Evolutionary conservation across 2,797 vertebrate species (phyloP).

Genomic region (Pipistrellus kuhlii): DNA sequence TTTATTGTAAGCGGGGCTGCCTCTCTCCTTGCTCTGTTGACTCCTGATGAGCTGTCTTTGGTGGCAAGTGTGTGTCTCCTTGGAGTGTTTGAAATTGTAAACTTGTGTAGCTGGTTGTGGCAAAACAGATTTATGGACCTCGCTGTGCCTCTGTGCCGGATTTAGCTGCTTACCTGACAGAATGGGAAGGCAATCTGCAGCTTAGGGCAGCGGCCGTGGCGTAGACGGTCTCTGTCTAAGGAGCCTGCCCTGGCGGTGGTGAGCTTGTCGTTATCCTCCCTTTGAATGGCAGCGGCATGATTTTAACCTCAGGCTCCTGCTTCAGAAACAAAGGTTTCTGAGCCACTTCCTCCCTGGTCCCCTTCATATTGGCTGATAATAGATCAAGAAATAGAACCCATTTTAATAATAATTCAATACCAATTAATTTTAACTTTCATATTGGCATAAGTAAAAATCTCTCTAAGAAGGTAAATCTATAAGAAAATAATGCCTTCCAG

Average conservation of each 20-base stretch:
- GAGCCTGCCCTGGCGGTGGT: neutral
- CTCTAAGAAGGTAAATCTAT: neutral
- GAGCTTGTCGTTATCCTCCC: neutral
- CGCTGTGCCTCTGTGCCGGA: conserved; percentile 41
- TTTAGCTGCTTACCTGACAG: conserved; percentile 62
- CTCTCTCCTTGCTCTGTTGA: conserved; percentile 54
- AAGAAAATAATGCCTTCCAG: conserved; percentile 53
- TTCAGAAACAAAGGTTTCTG: neutral
- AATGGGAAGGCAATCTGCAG: conserved; percentile 13
- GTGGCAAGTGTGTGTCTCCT: conserved; percentile 71
- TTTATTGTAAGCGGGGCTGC: conserved; percentile 55
- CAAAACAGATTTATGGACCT: conserved; percentile 53
- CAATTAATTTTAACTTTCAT: conserved; percentile 55
- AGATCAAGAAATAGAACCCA: conserved; percentile 36
- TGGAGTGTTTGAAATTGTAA: conserved; percentile 69
- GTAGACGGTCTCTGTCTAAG: neutral
- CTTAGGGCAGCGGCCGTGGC: neutral
- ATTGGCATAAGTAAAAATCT: conserved; percentile 31
- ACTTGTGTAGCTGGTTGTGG: conserved; percentile 43
- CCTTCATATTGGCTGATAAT: neutral
- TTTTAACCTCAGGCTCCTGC: conserved; percentile 1
- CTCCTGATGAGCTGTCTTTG: conserved; percentile 62
- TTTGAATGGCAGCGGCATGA: neutral
- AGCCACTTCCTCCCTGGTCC: neutral
- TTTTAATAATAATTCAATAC: conserved; percentile 57